Evolutionary conservation across 1,140 invertebrate species (phyloP).

Genomic region (Achatina immaculata): DNA sequence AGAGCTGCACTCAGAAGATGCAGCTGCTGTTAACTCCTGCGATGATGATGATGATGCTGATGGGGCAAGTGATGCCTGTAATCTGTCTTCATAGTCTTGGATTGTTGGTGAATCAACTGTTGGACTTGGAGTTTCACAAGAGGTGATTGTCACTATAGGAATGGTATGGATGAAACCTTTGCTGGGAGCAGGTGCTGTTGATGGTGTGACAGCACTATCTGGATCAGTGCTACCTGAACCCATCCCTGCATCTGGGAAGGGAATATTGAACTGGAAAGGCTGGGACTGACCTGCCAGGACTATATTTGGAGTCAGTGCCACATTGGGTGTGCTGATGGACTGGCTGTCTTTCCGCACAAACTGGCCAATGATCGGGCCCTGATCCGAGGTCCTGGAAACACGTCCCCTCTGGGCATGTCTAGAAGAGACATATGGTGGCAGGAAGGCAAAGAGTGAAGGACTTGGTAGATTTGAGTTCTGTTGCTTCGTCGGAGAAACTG

Average conservation of each 20-base stretch:
- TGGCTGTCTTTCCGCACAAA: constrained; percentile 43
- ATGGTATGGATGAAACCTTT: constrained; percentile 29
- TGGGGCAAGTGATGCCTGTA: background rate
- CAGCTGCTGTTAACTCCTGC: background rate
- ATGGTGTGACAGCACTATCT: background rate
- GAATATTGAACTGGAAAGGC: constrained; percentile 64
- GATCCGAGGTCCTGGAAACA: background rate
- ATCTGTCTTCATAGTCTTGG: background rate
- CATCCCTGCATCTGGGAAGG: constrained; percentile 46
- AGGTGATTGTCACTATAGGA: constrained; percentile 35
- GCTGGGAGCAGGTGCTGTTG: background rate
- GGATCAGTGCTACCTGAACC: background rate
- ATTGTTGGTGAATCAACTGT: background rate
- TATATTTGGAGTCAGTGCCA: constrained; percentile 27
- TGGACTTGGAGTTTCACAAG: constrained; percentile 21
- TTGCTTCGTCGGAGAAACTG: constrained; percentile 15
- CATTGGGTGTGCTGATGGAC: background rate
- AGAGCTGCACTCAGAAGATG: background rate
- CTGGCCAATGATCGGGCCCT: constrained; percentile 53
- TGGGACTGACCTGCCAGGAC: constrained; percentile 39
- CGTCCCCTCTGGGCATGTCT: constrained; percentile 16
- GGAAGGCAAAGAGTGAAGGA: constrained; percentile 46
- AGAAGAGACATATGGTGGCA: constrained; percentile 45
- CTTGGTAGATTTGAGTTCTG: constrained; percentile 41
- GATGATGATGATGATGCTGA: background rate